Percentiles rank a stretch among this genome's conserved stretches.
phyloP scores from a whole-genome alignment of 1,140 invertebrate species.

The Drusus annulatus region DNA sequence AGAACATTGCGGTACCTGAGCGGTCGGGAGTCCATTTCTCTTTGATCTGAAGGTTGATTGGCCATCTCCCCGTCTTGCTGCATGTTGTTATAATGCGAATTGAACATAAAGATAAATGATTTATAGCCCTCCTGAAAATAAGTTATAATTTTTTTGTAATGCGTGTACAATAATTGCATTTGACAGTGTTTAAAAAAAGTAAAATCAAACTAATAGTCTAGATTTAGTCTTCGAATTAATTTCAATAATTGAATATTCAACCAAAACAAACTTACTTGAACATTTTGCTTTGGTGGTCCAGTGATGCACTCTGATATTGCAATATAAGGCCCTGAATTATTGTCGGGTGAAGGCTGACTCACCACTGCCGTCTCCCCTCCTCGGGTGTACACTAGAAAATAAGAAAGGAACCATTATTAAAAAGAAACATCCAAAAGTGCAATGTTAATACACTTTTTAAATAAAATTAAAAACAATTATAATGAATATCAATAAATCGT shows the following conservation, averaged over 20 bases:
- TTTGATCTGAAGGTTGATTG: not conserved
- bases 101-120: conserved; percentile 25
- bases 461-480: too few relatives aligned
- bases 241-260: too few relatives aligned
- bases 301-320: conserved; percentile 92
- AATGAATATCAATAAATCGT: too few relatives aligned
- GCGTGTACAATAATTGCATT: too few relatives aligned
- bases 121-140: conserved; percentile 27
- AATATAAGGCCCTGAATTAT: conserved; percentile 82
- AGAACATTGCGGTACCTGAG: not conserved
- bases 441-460: too few relatives aligned
- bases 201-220: too few relatives aligned
- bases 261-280: conserved; percentile 34
- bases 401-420: not conserved
- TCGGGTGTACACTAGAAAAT: conserved; percentile 21
- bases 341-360: conserved; percentile 9
- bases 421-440: too few relatives aligned
- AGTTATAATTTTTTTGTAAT: not conserved
- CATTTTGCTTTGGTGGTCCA: conserved; percentile 74
- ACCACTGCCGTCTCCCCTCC: not conserved
- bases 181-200: too few relatives aligned
- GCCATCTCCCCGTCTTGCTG: not conserved
- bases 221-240: too few relatives aligned
- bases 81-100: not conserved
- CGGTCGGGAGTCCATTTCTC: not conserved